phyloP scores from a whole-genome alignment of 2,113 vertebrate genomes.

The Mixornis gularis region DNA sequence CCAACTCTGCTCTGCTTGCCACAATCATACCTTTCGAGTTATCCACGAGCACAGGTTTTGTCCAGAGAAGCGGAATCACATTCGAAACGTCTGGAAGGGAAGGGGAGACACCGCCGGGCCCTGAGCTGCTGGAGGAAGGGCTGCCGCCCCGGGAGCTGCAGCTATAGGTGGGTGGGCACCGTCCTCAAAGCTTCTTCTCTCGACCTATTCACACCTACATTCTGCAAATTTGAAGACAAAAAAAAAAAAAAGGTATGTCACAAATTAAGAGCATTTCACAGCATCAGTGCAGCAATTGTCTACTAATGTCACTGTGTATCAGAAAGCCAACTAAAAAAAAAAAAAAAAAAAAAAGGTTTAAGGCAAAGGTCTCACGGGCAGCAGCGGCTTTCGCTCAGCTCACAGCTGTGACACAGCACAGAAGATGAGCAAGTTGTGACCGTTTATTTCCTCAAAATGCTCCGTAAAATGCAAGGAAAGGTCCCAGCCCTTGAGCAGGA shows the following conservation, averaged over 20 bases:
- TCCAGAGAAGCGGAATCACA: not conserved
- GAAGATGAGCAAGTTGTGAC: not conserved
- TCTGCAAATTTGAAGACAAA: conserved; percentile 69
- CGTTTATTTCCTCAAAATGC: accelerated
- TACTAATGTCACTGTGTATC: too few species aligned
- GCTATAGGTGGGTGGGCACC: conserved; percentile 82
- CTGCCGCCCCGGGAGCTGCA: not conserved
- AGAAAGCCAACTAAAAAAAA: too few species aligned
- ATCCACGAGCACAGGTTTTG: not conserved
- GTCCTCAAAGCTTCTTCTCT: conserved; percentile 83
- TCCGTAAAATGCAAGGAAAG: not conserved
- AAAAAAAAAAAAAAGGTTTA: not conserved
- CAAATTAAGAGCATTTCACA: too few species aligned
- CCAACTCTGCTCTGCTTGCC: not conserved
- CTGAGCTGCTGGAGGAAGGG: conserved; percentile 31
- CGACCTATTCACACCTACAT: conserved; percentile 81
- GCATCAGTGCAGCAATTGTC: too few species aligned
- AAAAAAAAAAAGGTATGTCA: too few species aligned
- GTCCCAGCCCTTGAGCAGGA: not conserved
- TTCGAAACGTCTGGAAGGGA: not conserved
- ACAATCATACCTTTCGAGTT: not conserved
- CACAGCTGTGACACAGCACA: accelerated
- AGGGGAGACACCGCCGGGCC: not conserved
- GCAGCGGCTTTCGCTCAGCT: accelerated
- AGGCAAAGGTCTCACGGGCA: accelerated